These are phyloP conservation scores for Aspidiotus rigidus DNA, from an alignment of 2,888 invertebrate genomes.

Conservation along the genomic window DNA sequence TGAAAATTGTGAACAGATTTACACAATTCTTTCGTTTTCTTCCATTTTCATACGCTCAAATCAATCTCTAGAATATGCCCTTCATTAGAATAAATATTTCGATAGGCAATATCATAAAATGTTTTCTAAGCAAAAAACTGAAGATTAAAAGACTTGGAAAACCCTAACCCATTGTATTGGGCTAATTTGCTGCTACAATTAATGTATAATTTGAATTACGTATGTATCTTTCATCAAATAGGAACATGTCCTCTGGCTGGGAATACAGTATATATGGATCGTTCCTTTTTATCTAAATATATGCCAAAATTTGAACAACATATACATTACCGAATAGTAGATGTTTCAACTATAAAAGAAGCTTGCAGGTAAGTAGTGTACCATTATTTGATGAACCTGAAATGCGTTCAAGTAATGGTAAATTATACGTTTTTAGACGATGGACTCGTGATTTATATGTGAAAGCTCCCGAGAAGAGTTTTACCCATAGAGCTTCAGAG, in stretches of 20 bases:
- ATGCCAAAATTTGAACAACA: slow-evolving; percentile 71
- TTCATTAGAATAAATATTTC: no score
- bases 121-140: no score
- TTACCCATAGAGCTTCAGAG: slow-evolving; percentile 63
- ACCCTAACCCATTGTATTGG: no score
- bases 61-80: no score
- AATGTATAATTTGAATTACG: no score
- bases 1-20: no score
- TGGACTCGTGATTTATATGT: slow-evolving; percentile 62
- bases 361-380: slow-evolving; percentile 46
- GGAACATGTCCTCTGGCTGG: slow-evolving; percentile 71
- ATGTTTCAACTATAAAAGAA: slow-evolving; percentile 85
- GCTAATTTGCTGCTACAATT: no score
- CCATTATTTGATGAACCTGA: not conserved
- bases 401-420: not conserved
- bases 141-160: no score
- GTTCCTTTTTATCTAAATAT: slow-evolving; percentile 66
- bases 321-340: slow-evolving; percentile 85
- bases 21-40: no score
- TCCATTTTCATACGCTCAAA: no score
- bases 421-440: slow-evolving; percentile 46
- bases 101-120: no score
- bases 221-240: slow-evolving; percentile 27
- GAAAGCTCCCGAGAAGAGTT: slow-evolving; percentile 53
- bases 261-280: slow-evolving; percentile 78